A percentile compares a stretch with the other conserved stretches of the same genome.
phyloP scores from a whole-genome alignment of 2,797 vertebrate species.

The Sebastes vulpes region DNA sequence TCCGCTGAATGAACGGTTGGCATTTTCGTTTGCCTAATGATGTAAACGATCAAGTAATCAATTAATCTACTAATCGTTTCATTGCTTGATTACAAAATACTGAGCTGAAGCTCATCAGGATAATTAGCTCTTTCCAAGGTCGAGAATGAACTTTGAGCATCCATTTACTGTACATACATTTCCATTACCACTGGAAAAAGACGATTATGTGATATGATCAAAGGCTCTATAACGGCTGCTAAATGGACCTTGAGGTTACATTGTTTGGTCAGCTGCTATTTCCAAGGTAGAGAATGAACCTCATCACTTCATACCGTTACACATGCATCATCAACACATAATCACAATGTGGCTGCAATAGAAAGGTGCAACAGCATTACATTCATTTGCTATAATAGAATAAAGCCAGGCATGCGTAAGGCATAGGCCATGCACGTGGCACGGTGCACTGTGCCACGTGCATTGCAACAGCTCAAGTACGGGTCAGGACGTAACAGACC shows the following conservation, averaged over 20 bases:
- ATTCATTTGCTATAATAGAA: neutral
- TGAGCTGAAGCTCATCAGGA: neutral
- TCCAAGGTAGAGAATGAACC: neutral
- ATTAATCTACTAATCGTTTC: neutral
- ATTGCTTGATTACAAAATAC: neutral
- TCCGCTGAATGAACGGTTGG: no score
- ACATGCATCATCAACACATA: neutral
- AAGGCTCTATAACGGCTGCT: neutral
- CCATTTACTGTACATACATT: neutral
- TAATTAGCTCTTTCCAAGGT: neutral
- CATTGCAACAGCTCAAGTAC: no score
- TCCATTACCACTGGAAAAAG: neutral
- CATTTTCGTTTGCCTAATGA: neutral
- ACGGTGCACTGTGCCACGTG: no score
- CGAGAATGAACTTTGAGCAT: neutral
- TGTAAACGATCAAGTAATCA: neutral
- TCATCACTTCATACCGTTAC: neutral
- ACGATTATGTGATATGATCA: neutral
- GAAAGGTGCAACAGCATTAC: neutral
- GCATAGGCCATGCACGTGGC: no score
- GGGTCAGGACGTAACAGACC: no score
- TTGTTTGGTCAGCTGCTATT: neutral
- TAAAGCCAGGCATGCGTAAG: neutral
- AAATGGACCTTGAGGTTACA: neutral
- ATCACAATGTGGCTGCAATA: neutral